These are phyloP conservation scores for Pantelozetes paolii DNA, from an alignment of 2,888 invertebrate species.

Conservation along the genomic window DNA sequence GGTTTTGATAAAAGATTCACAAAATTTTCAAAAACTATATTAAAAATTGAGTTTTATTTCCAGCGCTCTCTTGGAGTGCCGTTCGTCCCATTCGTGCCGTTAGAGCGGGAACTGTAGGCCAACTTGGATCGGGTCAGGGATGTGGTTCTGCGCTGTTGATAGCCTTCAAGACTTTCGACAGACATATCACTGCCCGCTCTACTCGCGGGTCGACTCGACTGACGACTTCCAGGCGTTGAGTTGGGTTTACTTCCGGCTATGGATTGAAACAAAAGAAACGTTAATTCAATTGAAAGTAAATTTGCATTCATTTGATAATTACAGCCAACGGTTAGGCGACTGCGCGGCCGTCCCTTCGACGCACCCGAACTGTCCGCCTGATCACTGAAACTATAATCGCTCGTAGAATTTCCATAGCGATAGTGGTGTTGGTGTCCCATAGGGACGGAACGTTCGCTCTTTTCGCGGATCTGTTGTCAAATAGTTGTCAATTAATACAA, in stretches of 20 bases:
- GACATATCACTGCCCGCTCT: constrained; percentile 81
- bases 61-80: constrained; percentile 5
- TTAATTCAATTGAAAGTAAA: too few species aligned
- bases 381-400: constrained; percentile 48
- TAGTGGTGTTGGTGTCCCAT: constrained; percentile 59
- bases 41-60: neutral
- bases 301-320: constrained; percentile 17
- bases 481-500: neutral
- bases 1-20: neutral
- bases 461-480: constrained; percentile 73
- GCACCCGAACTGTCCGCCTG: constrained; percentile 44
- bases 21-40: neutral
- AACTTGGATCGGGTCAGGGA: constrained; percentile 17
- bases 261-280: constrained; percentile 41
- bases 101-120: neutral
- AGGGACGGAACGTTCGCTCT: constrained; percentile 83
- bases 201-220: constrained; percentile 75
- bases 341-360: constrained; percentile 45
- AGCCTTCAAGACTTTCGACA: constrained; percentile 42
- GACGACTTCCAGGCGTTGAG: constrained; percentile 62
- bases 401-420: constrained; percentile 67
- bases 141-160: constrained; percentile 23
- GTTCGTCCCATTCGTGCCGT: constrained; percentile 19
- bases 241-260: constrained; percentile 59
- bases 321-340: constrained; percentile 47